Conservation (phyloP, 2,797 vertebrate genomes). For the Limnodromus scolopaceus region DNA sequence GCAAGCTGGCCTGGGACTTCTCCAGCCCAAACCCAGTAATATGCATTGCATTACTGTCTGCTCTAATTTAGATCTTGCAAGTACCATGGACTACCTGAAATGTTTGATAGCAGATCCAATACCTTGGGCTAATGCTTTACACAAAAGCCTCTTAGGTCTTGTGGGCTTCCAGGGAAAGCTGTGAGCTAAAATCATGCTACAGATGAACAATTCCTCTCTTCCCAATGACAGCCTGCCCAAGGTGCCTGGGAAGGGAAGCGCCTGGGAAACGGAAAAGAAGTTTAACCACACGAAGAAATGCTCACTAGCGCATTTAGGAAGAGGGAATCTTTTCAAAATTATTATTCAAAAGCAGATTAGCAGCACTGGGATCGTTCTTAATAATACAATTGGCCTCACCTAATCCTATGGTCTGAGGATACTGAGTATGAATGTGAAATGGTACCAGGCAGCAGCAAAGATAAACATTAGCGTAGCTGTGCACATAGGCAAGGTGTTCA, state of each 20-base stretch:
- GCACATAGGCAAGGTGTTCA: neutral
- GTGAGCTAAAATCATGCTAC: neutral
- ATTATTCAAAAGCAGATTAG: neutral
- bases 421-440: fast-evolving
- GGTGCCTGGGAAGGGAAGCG: neutral
- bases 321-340: neutral
- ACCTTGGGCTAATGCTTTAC: neutral
- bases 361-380: neutral
- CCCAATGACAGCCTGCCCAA: neutral
- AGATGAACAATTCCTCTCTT: conserved; percentile 2
- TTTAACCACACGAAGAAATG: neutral
- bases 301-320: neutral
- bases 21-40: conserved; percentile 48
- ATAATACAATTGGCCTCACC: neutral
- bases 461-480: neutral
- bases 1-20: conserved; percentile 50
- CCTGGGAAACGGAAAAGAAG: neutral
- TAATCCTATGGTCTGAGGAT: neutral
- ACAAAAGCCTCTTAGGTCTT: neutral
- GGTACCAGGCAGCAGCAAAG: neutral
- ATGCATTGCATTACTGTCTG: conserved; percentile 71
- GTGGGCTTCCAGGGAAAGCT: neutral
- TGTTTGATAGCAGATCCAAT: neutral
- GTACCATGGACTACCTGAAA: neutral
- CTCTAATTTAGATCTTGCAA: conserved; percentile 80